Evolutionary conservation across 2,888 invertebrate genomes (phyloP), one percentile per base, ranked within the genome.

Genomic region (Ecdyonurus torrentis): DNA sequence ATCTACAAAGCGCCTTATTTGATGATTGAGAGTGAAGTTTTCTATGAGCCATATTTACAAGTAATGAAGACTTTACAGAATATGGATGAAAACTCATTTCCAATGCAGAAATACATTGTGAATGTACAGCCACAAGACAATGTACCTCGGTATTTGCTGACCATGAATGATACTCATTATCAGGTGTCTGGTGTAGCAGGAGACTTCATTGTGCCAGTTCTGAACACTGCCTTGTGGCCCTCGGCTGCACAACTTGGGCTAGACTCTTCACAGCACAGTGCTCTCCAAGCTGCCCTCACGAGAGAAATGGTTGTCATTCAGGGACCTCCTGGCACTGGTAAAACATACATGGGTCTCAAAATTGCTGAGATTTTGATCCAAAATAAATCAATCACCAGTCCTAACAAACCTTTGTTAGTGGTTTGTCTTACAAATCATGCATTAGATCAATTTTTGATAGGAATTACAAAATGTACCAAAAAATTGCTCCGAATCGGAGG

Each of bases 251-350:
- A 70, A 2, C 71, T 84, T 55, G 74, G 74, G 50, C 74, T 91
- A 1, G 87, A 91, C 71, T 71, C 75, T 3, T 82, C 83, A 1
- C 91, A 92, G 74, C 74, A 78, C 65, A 71, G 73, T 52, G 91
- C 91, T 0, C 83, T 83, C 69, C 77, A 80, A 67, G 78, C 82
- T 37, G 87, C 88, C 0, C 70, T 92, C 1, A 84, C 82, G 0
- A 78, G 81, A 69, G 85, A 90, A 74, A 83, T 91, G 67, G 82
- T 83, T 0, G 79, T 91, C 0, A 87, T 91, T 65, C 91, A 91
- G 77, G 92, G 92, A 0, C 91, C 91, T 0, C 91, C 92, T 0
- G 92, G 92, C 1, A 91, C 91, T 0, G 92, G 91, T 0, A 92
- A 91, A 77, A 91, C 91, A 0, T 87, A 80, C 72, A 73, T 91